Conservation (phyloP, 2,113 vertebrate genomes). For the Promerops cafer region DNA sequence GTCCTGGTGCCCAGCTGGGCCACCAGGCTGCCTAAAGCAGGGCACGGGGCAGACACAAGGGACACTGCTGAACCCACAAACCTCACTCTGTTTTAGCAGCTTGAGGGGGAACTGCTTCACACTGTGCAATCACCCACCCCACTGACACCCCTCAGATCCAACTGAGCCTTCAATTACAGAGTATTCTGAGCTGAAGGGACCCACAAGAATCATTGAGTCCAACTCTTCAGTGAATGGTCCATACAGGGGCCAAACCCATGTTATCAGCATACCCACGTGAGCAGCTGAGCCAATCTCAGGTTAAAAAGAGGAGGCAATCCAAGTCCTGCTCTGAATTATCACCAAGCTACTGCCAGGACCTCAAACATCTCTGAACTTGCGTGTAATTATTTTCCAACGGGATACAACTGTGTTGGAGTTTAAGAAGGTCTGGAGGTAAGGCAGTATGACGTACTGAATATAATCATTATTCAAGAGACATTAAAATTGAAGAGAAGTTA, state of each 20-base stretch:
- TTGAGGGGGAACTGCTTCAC: not conserved
- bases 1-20: not conserved
- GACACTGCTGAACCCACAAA: accelerated
- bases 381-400: not conserved
- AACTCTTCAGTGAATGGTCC: not conserved
- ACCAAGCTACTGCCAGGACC: not conserved
- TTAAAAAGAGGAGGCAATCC: not conserved
- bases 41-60: not conserved
- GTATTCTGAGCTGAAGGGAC: not conserved
- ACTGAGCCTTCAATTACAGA: not conserved
- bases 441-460: not conserved
- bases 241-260: not conserved
- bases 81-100: too few species aligned
- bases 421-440: not conserved
- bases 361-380: not conserved
- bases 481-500: not conserved
- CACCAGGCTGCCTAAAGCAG: not conserved
- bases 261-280: not conserved
- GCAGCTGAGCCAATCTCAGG: not conserved
- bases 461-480: not conserved
- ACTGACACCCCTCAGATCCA: not conserved
- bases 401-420: not conserved
- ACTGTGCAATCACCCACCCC: not conserved
- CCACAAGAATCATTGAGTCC: not conserved
- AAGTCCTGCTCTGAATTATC: not conserved